Evolutionary conservation across 2,797 vertebrate genomes (phyloP).

Genomic region (Steatocranus sp.): DNA sequence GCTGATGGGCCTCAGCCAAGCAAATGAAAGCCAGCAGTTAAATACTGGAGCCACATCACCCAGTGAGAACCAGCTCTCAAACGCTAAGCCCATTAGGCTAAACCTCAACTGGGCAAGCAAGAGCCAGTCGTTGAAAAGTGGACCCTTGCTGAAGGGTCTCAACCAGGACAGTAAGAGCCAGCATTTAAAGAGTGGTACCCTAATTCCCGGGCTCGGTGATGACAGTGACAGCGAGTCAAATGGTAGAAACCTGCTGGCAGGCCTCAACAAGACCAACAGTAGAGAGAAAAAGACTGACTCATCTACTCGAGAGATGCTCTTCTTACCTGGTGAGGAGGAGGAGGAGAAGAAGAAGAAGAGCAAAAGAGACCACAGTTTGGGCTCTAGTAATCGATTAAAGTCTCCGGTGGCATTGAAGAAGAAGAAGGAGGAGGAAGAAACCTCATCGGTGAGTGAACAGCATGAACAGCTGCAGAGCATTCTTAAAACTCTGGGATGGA

Average conservation of each 20-base stretch:
- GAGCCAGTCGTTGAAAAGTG: neutral
- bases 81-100: neutral
- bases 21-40: neutral
- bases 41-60: neutral
- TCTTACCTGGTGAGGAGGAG: neutral
- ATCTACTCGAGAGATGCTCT: neutral
- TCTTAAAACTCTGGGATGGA: conserved; percentile 54
- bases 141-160: neutral
- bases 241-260: neutral
- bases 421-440: neutral
- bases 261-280: neutral
- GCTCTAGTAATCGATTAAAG: neutral
- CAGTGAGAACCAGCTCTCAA: neutral
- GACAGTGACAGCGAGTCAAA: fast-evolving
- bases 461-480: conserved; percentile 49
- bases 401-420: neutral
- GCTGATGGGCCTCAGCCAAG: neutral
- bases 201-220: neutral
- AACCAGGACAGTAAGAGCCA: neutral
- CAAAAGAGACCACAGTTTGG: neutral
- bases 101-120: neutral
- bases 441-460: conserved; percentile 7
- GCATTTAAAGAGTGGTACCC: neutral
- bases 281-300: neutral
- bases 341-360: neutral